Evolutionary conservation across 2,113 vertebrate species (phyloP).

Genomic region (Odobenus rosmarus): DNA sequence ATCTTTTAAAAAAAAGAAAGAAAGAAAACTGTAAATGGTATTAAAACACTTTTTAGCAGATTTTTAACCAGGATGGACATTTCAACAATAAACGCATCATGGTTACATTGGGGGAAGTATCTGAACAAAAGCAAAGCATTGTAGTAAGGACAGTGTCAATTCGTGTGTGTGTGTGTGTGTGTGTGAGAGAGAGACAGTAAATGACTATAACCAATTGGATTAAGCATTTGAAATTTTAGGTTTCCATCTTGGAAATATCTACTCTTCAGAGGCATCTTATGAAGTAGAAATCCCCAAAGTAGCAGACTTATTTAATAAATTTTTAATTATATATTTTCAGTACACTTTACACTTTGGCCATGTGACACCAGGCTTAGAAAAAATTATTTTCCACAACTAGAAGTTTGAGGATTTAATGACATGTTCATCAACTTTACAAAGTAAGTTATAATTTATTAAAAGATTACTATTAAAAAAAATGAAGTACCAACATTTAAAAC

Average conservation of each 20-base stretch:
- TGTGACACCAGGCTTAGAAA: not conserved
- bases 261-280: not conserved
- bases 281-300: not conserved
- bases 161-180: not conserved
- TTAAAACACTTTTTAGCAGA: not conserved
- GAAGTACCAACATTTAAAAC: not conserved
- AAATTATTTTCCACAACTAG: not conserved
- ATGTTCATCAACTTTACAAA: not conserved
- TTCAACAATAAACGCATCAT: not conserved
- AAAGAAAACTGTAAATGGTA: not conserved
- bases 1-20: not conserved
- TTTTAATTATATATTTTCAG: conserved; percentile 46
- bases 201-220: not conserved
- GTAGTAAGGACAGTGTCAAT: not conserved
- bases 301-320: not conserved
- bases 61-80: not conserved
- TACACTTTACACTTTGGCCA: not conserved
- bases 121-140: not conserved
- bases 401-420: conserved; percentile 4
- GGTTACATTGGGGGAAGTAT: not conserved
- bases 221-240: not conserved
- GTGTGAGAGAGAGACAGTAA: too few species aligned
- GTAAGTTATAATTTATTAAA: not conserved
- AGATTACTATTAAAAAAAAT: not conserved
- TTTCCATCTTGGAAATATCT: not conserved